These are phyloP conservation scores for Saccopteryx leptura DNA, from an alignment of 2,113 vertebrate species.

Conservation along the genomic window DNA sequence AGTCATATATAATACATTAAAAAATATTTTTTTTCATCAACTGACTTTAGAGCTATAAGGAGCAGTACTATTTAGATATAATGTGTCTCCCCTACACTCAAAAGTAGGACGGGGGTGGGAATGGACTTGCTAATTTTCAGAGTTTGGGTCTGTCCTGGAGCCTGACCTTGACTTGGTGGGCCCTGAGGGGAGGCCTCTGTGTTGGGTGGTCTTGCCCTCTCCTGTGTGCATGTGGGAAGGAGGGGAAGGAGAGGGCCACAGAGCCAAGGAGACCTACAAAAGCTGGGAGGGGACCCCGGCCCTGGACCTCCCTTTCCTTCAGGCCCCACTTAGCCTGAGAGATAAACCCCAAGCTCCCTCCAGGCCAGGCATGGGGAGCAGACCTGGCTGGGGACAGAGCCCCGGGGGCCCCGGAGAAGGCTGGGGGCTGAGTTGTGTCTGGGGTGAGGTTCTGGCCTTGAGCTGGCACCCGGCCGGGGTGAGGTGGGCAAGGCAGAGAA, in stretches of 20 bases:
- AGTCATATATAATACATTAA: constrained; percentile 68
- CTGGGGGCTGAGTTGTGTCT: constrained; percentile 47
- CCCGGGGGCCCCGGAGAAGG: not conserved
- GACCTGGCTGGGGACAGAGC: fast-evolving
- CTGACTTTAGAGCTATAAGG: constrained; percentile 55
- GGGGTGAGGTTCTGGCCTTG: constrained; percentile 44
- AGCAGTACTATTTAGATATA: not conserved
- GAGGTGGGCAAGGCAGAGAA: not conserved
- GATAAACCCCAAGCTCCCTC: not conserved
- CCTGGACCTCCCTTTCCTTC: not conserved
- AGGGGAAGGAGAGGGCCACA: not conserved
- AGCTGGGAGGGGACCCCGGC: not conserved
- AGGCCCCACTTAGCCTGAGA: not conserved
- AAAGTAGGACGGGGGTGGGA: not conserved
- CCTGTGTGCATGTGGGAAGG: not conserved
- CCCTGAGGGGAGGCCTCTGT: not conserved
- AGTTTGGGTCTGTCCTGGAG: not conserved
- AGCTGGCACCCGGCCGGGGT: not conserved
- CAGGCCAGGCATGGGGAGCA: not conserved
- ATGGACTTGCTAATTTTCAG: not conserved
- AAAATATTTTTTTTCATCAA: constrained; percentile 58
- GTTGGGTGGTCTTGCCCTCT: not conserved
- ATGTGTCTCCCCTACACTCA: not conserved
- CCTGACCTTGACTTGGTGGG: not conserved
- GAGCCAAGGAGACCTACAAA: not conserved